Conservation (phyloP, 1,140 invertebrate genomes). For the Drosophila takahashii region DNA sequence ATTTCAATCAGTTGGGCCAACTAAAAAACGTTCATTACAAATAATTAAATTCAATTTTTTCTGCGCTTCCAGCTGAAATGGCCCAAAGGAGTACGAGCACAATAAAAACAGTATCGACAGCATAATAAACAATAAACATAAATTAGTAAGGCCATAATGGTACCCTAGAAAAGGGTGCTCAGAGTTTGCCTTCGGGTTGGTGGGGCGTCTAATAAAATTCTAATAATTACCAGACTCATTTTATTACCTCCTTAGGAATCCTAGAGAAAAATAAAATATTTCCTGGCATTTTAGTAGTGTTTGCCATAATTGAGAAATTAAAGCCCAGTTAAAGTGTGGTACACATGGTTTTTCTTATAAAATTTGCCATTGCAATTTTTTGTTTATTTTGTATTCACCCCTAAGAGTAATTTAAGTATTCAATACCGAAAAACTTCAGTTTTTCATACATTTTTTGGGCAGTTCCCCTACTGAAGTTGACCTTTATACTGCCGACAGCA, state of each 20-base stretch:
- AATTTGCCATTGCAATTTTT: not conserved
- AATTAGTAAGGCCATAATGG: conserved; percentile 59
- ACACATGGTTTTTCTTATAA: not conserved
- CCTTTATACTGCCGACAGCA: conserved; percentile 54
- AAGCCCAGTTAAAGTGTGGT: not conserved
- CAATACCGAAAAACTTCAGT: not conserved
- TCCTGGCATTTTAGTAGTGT: not conserved
- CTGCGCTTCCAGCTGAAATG: conserved; percentile 10
- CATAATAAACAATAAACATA: conserved; percentile 75
- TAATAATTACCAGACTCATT: not conserved
- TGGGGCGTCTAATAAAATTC: not conserved
- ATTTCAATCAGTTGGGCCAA: conserved; percentile 71
- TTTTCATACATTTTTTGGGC: not conserved
- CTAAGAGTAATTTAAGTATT: not conserved
- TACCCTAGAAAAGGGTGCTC: conserved; percentile 22
- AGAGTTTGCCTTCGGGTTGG: not conserved
- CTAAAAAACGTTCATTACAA: conserved; percentile 61
- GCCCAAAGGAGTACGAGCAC: conserved; percentile 48
- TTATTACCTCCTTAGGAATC: not conserved
- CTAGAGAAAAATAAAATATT: not conserved
- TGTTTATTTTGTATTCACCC: not conserved
- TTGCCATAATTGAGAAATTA: not conserved
- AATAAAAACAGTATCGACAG: conserved; percentile 50
- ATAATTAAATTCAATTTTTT: conserved; percentile 70
- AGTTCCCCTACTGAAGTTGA: conserved; percentile 32